These are phyloP conservation scores for Albula glossodonta DNA, from an alignment of 2,113 vertebrate species.

Conservation along the genomic window DNA sequence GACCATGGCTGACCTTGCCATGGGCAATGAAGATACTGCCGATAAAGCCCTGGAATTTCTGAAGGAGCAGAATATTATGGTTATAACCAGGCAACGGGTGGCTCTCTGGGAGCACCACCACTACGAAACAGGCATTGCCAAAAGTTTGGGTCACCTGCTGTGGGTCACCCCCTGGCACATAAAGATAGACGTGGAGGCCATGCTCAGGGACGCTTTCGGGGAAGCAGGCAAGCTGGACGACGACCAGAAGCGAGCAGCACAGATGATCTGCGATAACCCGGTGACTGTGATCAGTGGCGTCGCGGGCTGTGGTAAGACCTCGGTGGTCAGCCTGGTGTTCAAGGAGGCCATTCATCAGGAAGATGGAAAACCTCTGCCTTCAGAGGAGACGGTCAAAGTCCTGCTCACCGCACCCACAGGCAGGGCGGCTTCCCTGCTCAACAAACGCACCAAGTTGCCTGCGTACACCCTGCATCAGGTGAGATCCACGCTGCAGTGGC, in stretches of 20 bases:
- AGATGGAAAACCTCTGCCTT: background rate
- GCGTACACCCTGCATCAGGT: constrained; percentile 83
- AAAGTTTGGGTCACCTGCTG: constrained; percentile 55
- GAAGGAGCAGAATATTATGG: constrained; percentile 62
- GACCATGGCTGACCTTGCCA: constrained; percentile 53
- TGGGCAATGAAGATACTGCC: constrained; percentile 31
- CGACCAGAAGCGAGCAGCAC: constrained; percentile 71
- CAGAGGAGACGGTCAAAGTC: constrained; percentile 52
- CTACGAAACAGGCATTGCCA: constrained; percentile 72
- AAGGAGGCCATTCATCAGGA: constrained; percentile 39
- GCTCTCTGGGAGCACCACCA: constrained; percentile 65
- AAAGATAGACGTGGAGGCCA: constrained; percentile 57
- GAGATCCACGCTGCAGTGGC: background rate
- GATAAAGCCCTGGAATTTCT: constrained; percentile 75
- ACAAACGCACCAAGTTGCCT: constrained; percentile 67
- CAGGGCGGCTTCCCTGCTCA: constrained; percentile 73
- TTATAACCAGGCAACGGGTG: constrained; percentile 56
- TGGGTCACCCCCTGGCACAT: constrained; percentile 55
- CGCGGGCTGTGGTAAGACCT: constrained; percentile 84
- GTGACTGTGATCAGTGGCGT: constrained; percentile 82
- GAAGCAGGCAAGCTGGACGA: constrained; percentile 52
- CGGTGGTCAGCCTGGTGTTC: constrained; percentile 69
- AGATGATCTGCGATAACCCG: constrained; percentile 77
- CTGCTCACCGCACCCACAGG: constrained; percentile 83
- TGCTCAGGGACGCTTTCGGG: constrained; percentile 44